Conservation (phyloP, 2,888 invertebrate species). For the Yponomeuta plumbellus region DNA sequence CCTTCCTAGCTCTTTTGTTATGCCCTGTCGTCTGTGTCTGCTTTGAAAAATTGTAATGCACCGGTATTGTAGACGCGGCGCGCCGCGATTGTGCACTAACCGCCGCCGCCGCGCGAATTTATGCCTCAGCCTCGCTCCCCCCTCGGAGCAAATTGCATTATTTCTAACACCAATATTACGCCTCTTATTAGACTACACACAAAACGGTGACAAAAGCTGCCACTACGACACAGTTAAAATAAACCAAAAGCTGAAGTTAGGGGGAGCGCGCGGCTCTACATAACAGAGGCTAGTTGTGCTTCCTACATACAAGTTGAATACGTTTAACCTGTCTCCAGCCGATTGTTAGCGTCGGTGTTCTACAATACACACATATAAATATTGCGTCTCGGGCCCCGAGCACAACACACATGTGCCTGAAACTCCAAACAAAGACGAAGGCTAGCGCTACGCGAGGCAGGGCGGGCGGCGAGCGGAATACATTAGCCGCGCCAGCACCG, state of each 20-base stretch:
- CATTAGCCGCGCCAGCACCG: conserved; percentile 55
- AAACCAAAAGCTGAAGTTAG: background rate
- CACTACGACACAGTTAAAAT: background rate
- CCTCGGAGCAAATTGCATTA: conserved; percentile 8
- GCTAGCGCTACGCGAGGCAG: conserved; percentile 35
- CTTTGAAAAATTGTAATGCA: conserved; percentile 73
- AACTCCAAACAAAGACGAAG: conserved; percentile 43
- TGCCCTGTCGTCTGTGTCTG: conserved; percentile 68
- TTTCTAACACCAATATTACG: background rate
- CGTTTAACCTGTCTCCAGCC: conserved; percentile 8
- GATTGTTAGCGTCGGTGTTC: conserved; percentile 9
- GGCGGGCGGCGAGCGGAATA: conserved; percentile 61
- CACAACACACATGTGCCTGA: conserved; percentile 27
- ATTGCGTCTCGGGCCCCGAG: conserved; percentile 15
- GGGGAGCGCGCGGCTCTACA: background rate
- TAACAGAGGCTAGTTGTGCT: background rate
- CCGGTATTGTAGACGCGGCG: conserved; percentile 61
- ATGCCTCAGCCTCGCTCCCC: conserved; percentile 23
- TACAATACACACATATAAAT: conserved; percentile 6
- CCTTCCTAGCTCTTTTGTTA: conserved; percentile 72
- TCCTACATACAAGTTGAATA: conserved; percentile 2
- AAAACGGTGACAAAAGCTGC: background rate
- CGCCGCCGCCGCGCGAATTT: conserved; percentile 35
- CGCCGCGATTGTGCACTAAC: conserved; percentile 55
- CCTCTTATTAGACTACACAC: background rate